phyloP scores from a whole-genome alignment of 2,888 invertebrate genomes.

The Acleris literana region DNA sequence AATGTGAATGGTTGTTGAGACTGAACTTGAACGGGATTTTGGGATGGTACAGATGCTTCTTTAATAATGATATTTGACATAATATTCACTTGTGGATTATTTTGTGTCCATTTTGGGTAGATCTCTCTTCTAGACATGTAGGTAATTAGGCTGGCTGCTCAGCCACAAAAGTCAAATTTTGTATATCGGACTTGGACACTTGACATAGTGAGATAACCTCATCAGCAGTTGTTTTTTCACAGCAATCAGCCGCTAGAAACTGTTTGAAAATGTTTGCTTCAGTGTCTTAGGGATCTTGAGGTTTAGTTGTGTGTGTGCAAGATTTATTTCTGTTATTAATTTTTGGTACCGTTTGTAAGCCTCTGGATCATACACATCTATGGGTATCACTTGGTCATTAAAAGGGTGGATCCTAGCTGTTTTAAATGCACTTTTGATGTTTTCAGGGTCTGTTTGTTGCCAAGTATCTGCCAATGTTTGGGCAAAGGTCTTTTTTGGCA shows the following conservation, averaged over 20 bases:
- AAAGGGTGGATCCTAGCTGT: conserved; percentile 3
- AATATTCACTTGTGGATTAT: too few relatives aligned
- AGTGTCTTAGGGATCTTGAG: background rate
- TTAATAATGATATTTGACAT: too few relatives aligned
- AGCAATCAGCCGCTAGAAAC: background rate
- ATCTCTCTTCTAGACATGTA: too few relatives aligned
- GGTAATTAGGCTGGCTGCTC: too few relatives aligned
- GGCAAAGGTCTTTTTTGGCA: conserved; percentile 2
- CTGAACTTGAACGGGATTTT: background rate
- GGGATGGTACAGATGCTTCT: background rate
- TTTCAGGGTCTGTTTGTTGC: background rate
- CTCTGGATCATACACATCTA: conserved; percentile 32
- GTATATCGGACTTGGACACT: too few relatives aligned
- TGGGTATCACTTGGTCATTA: conserved; percentile 8
- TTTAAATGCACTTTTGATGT: conserved; percentile 12
- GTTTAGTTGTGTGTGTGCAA: conserved; percentile 1
- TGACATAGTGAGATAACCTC: background rate
- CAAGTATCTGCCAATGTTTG: conserved; percentile 4
- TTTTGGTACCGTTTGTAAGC: conserved; percentile 22
- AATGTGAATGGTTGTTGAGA: background rate
- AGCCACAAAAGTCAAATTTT: too few relatives aligned
- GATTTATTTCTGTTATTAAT: background rate
- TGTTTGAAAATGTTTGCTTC: conserved; percentile 8
- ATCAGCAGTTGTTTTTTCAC: background rate
- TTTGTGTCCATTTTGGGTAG: background rate